Base-by-base conservation (phyloP, 2,113 vertebrate genomes). In the Sceloporus tristichus region DNA sequence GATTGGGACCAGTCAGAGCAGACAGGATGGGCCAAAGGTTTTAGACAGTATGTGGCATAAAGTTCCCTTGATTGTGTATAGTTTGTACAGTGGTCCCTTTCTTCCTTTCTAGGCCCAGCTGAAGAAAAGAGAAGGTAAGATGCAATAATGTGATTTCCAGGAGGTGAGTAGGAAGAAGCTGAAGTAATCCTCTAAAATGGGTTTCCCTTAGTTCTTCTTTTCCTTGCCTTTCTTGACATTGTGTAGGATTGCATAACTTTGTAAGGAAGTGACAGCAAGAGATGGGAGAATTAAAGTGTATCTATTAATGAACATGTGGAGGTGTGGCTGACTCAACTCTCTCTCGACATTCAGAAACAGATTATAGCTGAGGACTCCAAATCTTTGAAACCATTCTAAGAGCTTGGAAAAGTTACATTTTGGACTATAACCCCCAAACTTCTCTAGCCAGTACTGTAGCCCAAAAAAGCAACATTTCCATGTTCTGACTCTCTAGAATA, bases 271-370 rank as follows among this genome's bases (percentile, higher is more conserved):
- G 73, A 85, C 73, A 77, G 74, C 34, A 77, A 59, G 40, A 77
- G 84, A 48, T 77, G 74, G 76, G 42, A 83, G 70, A 62, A 85
- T 74, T 38, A 59, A 85, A 38, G 34, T 62, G 34, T 40, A 56
- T 85, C 23, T 85, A 65, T 85, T 77, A 85, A 77, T 85, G 74
- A 65, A 4, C 65, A 77, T 66, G 38, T 77, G 74, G 84, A 85
- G 74, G 84, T 78, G 56, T 85, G 73, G 27, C 16, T 85, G 84
- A 85, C 73, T 85, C 73, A 85, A 18, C 59, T 66, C 21, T 77
- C 74, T 85, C 14, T 21, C 48, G 7, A 8, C 34, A 59, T 5
- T 21, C 4, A 81, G 19, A 34, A 40, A 42, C 76, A 53, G 10
- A 10, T 8, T 75, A 23, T 71, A 76, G 27, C 21, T 76, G 73